These are phyloP conservation scores for Ochotona princeps DNA, from an alignment of 2,113 vertebrate genomes.

Conservation along the genomic window DNA sequence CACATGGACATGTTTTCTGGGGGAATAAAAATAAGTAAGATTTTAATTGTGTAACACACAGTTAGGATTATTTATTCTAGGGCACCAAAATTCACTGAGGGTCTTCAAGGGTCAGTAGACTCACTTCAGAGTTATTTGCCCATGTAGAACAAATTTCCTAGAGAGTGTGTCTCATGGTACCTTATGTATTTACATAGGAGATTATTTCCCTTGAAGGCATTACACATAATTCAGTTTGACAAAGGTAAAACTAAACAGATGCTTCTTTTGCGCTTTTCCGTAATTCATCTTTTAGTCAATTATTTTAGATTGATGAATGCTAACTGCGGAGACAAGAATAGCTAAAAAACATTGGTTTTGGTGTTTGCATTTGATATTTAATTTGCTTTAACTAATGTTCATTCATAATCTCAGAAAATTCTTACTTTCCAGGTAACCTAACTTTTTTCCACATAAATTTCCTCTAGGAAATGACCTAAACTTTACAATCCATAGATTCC, in stretches of 20 bases:
- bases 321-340: not conserved
- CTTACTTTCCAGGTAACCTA: not conserved
- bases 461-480: not conserved
- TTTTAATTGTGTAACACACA: not conserved
- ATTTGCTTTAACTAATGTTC: not conserved
- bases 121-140: not conserved
- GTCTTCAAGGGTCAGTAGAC: not conserved
- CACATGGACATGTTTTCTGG: not conserved
- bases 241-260: not conserved
- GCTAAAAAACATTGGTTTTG: not conserved
- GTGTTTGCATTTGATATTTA: not conserved
- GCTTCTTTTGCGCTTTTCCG: not conserved
- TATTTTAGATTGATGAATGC: not conserved
- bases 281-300: not conserved
- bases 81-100: not conserved
- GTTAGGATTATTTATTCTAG: not conserved
- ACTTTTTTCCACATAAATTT: not conserved
- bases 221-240: not conserved
- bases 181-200: not conserved
- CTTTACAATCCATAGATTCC: not conserved
- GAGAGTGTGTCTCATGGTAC: not conserved
- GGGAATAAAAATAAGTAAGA: not conserved
- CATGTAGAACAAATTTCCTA: not conserved
- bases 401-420: not conserved
- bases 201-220: not conserved